Evolutionary conservation across 2,888 invertebrate genomes (phyloP).

Genomic region (Hyposoter dolosus): DNA sequence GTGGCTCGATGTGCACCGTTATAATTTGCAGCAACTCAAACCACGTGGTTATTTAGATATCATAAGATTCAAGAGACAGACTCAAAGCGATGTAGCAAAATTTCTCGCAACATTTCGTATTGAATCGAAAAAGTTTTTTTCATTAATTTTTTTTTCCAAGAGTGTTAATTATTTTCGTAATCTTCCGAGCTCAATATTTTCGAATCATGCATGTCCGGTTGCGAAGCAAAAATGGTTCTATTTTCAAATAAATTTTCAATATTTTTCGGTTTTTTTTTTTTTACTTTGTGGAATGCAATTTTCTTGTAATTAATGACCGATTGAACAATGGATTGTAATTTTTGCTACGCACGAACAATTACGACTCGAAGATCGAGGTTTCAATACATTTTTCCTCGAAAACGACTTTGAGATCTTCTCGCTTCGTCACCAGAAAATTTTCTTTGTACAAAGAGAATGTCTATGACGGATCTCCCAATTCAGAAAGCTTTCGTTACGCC

Average conservation of each 20-base stretch:
- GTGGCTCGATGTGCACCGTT: constrained; percentile 28
- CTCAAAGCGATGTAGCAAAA: no score
- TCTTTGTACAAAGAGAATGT: constrained; percentile 31
- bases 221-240: no score
- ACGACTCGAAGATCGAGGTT: background rate
- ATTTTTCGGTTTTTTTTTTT: background rate
- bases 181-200: background rate
- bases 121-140: background rate
- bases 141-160: background rate
- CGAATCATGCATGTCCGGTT: background rate
- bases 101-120: background rate
- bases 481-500: constrained; percentile 65
- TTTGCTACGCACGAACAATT: background rate
- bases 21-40: constrained; percentile 22
- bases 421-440: constrained; percentile 46
- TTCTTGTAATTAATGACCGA: background rate
- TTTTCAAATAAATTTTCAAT: background rate
- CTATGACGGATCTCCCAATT: constrained; percentile 59
- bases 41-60: background rate
- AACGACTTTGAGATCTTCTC: background rate
- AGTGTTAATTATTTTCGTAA: background rate
- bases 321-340: constrained; percentile 3
- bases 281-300: background rate
- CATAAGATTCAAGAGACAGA: background rate
- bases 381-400: constrained; percentile 1